Conservation (phyloP, 1,140 invertebrate species). For the Tyrophagus putrescentiae region DNA sequence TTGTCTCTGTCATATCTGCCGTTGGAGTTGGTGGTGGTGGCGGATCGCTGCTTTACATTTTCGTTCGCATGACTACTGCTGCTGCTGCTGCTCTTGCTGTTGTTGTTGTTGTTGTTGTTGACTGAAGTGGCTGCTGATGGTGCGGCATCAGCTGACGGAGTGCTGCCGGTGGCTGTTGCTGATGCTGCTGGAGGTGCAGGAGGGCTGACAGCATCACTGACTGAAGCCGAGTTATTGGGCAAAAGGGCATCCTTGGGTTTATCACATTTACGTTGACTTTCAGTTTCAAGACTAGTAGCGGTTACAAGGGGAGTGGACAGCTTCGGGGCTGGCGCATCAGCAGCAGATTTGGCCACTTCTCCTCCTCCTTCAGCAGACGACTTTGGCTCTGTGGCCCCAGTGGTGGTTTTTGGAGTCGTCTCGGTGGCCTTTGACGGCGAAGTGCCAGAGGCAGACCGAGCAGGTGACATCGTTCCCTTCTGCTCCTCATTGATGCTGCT, state of each 20-base stretch:
- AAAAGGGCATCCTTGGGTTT: background rate
- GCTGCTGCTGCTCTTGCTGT: background rate
- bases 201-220: too few species aligned
- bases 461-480: too few species aligned
- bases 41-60: background rate
- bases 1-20: background rate
- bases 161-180: too few species aligned
- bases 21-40: background rate
- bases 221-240: too few species aligned
- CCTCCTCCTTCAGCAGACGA: too few species aligned
- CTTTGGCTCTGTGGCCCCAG: background rate
- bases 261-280: slow-evolving; percentile 9
- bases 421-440: background rate
- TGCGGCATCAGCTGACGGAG: too few species aligned
- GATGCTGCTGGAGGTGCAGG: too few species aligned
- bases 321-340: too few species aligned
- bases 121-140: background rate
- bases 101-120: background rate
- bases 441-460: background rate
- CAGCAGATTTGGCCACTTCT: too few species aligned
- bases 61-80: background rate
- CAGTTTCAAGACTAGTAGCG: background rate
- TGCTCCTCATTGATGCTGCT: too few species aligned
- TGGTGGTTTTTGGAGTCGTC: background rate
- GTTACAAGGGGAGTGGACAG: too few species aligned